Evolutionary conservation across 2,797 vertebrate genomes (phyloP).

Genomic region (Acanthopagrus latus): DNA sequence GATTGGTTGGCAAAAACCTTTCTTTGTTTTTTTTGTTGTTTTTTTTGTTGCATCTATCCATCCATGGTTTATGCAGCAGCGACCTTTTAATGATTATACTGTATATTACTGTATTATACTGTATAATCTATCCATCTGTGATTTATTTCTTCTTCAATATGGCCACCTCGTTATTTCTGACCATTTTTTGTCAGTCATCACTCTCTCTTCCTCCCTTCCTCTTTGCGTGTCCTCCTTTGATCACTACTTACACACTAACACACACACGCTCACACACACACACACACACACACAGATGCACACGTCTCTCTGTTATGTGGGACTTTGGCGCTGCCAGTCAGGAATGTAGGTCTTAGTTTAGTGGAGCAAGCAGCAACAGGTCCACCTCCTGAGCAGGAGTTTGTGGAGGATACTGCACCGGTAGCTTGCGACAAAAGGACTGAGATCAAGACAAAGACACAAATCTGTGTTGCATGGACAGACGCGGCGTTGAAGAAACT

Average conservation of each 20-base stretch:
- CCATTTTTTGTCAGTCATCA: conserved; percentile 50
- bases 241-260: conserved; percentile 26
- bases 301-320: conserved; percentile 64
- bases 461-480: conserved; percentile 15
- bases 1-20: no score
- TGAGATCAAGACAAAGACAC: conserved; percentile 50
- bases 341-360: conserved; percentile 82
- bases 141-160: conserved; percentile 14
- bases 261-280: neutral
- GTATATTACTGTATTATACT: no score
- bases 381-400: conserved; percentile 62
- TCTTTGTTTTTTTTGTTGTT: no score
- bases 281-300: conserved; percentile 18
- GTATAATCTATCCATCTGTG: no score
- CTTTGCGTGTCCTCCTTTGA: conserved; percentile 35
- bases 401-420: conserved; percentile 38
- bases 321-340: conserved; percentile 71
- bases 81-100: no score
- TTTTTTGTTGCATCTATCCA: no score
- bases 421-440: conserved; percentile 54
- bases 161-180: conserved; percentile 12
- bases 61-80: no score
- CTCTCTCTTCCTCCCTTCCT: conserved; percentile 34
- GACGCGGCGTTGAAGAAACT: neutral
- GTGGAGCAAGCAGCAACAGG: conserved; percentile 84